Evolutionary conservation across 2,888 invertebrate genomes (phyloP).

Genomic region (Polydrusus cervinus): DNA sequence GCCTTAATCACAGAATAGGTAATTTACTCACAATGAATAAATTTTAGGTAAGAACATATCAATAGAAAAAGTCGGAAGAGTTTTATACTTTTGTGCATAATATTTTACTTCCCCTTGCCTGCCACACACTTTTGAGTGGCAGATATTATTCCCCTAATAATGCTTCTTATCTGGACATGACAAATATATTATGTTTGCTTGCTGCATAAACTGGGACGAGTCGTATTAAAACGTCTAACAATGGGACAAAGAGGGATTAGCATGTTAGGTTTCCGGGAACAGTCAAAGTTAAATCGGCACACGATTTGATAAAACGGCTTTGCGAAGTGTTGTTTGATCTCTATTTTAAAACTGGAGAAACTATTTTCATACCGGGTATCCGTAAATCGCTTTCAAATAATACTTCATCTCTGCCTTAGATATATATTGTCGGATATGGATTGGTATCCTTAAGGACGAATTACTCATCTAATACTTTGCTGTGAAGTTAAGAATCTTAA

Average conservation of each 20-base stretch:
- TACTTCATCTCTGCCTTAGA: no score
- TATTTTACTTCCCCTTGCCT: not conserved
- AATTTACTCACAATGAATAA: no score
- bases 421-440: no score
- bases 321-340: not conserved
- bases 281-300: slow-evolving; percentile 11
- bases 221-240: slow-evolving; percentile 16
- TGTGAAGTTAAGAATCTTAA: no score
- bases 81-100: no score
- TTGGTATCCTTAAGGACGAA: no score
- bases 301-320: not conserved
- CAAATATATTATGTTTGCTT: slow-evolving; percentile 12
- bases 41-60: no score
- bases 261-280: slow-evolving; percentile 8
- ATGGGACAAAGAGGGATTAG: slow-evolving; percentile 14
- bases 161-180: slow-evolving; percentile 17
- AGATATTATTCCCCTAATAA: slow-evolving; percentile 5
- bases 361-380: no score
- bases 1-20: no score
- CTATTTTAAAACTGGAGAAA: not conserved
- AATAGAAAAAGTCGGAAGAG: no score
- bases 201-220: slow-evolving; percentile 17
- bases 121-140: slow-evolving; percentile 4
- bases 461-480: no score
- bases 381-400: no score